Percentiles rank a stretch among this genome's conserved stretches.
Evolutionary conservation across 2,113 vertebrate genomes (phyloP).

Genomic region (Panthera tigris): DNA sequence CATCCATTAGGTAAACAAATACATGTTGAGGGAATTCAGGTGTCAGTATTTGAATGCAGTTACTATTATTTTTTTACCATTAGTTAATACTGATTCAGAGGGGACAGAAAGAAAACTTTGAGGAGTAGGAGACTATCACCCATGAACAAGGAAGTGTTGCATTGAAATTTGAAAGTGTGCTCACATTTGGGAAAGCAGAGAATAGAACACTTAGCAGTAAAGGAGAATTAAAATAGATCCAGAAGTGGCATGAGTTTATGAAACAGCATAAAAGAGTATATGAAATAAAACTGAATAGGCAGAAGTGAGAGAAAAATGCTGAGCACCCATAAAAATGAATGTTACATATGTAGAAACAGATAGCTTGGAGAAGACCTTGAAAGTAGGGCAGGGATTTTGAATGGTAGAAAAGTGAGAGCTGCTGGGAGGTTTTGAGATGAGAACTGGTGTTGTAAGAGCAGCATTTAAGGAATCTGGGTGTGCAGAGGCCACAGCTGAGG

Average conservation of each 20-base stretch:
- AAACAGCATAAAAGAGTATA: neutral
- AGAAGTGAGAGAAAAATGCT: neutral
- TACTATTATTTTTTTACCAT: neutral
- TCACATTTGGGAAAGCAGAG: neutral
- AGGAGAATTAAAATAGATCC: conserved; percentile 7
- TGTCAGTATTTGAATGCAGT: neutral
- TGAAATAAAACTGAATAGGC: neutral
- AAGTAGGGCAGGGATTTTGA: neutral
- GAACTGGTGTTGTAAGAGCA: neutral
- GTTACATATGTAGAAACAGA: neutral
- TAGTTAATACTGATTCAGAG: neutral
- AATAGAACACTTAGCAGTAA: neutral
- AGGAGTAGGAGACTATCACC: neutral
- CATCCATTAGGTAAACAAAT: neutral
- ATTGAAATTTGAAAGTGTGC: neutral
- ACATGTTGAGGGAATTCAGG: neutral
- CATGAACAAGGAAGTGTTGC: neutral
- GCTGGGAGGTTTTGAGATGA: too few relatives aligned
- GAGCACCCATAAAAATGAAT: neutral
- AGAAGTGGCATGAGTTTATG: neutral
- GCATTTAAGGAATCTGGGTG: neutral
- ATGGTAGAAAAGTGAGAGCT: neutral
- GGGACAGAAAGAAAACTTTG: neutral
- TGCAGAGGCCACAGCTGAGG: neutral
- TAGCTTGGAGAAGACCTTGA: neutral